Percentiles rank a stretch among this genome's conserved stretches.
These are phyloP conservation scores for Daubentonia madagascariensis DNA, from an alignment of 2,113 vertebrate genomes.

Conservation along the genomic window DNA sequence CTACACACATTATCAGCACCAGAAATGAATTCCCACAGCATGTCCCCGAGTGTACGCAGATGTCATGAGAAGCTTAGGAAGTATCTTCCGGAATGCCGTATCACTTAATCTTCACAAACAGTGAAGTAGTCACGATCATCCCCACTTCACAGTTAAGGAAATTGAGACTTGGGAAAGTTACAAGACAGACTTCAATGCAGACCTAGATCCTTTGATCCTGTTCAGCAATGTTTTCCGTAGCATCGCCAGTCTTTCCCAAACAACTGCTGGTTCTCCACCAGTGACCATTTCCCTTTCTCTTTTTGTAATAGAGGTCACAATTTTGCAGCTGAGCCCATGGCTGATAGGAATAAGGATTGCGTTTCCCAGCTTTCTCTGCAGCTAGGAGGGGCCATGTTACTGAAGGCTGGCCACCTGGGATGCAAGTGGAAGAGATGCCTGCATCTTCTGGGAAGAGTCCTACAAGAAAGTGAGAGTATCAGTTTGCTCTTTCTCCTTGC, in stretches of 20 bases:
- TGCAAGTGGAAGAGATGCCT: background rate
- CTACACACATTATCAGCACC: background rate
- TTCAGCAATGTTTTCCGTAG: accelerated
- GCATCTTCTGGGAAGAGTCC: background rate
- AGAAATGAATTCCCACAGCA: background rate
- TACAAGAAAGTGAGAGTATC: background rate
- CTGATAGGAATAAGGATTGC: background rate
- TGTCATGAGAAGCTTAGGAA: background rate
- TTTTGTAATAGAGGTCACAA: background rate
- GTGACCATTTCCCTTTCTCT: background rate
- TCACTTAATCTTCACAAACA: background rate
- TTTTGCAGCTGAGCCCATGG: background rate
- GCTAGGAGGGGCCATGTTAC: background rate
- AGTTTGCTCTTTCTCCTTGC: background rate
- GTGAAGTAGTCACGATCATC: background rate
- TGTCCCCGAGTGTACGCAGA: background rate
- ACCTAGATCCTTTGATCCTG: accelerated
- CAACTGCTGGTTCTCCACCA: background rate
- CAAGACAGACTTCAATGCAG: accelerated
- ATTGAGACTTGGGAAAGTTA: background rate
- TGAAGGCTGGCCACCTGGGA: background rate
- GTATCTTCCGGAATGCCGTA: background rate
- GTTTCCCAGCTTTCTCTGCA: background rate
- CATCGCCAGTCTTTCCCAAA: background rate
- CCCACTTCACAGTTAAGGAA: background rate